Percentiles rank a stretch among this genome's conserved stretches.
phyloP scores from a whole-genome alignment of 2,888 invertebrate genomes.

The Pheosia gnoma region DNA sequence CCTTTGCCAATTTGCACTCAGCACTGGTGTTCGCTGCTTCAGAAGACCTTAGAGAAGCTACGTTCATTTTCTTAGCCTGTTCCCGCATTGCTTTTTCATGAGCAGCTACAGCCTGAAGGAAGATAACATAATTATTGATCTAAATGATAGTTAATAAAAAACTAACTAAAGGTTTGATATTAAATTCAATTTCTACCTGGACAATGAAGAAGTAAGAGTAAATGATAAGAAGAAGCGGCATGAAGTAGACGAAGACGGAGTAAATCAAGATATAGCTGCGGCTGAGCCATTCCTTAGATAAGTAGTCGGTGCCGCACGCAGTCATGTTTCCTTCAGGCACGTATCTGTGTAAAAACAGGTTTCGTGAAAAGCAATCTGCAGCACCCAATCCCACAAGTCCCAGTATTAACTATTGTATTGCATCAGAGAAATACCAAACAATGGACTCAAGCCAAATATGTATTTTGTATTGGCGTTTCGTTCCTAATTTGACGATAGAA shows the following conservation, averaged over 20 bases:
- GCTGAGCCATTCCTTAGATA: slow-evolving; percentile 89
- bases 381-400: no score
- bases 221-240: slow-evolving; percentile 91
- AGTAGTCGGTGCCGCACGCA: slow-evolving; percentile 95
- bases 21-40: slow-evolving; percentile 91
- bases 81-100: slow-evolving; percentile 95
- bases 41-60: slow-evolving; percentile 92
- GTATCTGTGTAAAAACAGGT: slow-evolving; percentile 84
- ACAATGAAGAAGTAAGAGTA: slow-evolving; percentile 95
- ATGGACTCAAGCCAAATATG: no score
- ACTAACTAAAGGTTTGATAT: not conserved
- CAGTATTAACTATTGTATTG: no score
- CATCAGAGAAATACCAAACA: no score
- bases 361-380: slow-evolving; percentile 1
- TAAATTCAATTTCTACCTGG: slow-evolving; percentile 76
- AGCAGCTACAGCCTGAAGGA: slow-evolving; percentile 88
- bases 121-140: not conserved
- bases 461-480: no score
- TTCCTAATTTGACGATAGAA: no score
- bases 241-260: slow-evolving; percentile 90
- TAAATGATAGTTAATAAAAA: not conserved
- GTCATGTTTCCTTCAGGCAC: slow-evolving; percentile 98
- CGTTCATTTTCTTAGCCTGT: slow-evolving; percentile 97
- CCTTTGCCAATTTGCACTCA: slow-evolving; percentile 94
- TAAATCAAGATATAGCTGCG: slow-evolving; percentile 92